phyloP scores from a whole-genome alignment of 53 echinoderm and acorn worm genomes.

The Apostichopus leukothele region DNA sequence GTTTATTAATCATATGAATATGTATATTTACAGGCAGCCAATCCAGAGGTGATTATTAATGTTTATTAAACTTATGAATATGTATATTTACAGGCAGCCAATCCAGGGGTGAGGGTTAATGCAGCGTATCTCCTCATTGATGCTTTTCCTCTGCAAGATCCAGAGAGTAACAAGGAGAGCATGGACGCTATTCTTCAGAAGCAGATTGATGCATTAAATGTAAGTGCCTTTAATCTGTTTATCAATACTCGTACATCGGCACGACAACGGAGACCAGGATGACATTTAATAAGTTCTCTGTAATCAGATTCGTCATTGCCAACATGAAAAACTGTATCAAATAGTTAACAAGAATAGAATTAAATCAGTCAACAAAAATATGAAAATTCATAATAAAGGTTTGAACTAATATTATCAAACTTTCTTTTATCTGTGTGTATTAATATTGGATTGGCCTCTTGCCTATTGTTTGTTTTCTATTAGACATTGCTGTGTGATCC shows the following conservation, averaged over 20 bases:
- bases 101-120: slow-evolving; percentile 86
- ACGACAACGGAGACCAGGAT: neutral
- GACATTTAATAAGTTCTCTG: no score
- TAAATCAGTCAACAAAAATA: no score
- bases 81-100: slow-evolving; percentile 68
- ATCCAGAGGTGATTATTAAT: slow-evolving; percentile 84
- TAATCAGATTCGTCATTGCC: no score
- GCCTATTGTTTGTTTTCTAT: neutral
- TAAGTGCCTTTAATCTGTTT: slow-evolving; percentile 12
- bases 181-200: slow-evolving; percentile 82
- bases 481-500: slow-evolving; percentile 49
- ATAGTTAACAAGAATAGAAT: neutral
- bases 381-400: no score
- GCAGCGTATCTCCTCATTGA: slow-evolving; percentile 84
- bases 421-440: neutral
- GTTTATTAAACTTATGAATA: neutral
- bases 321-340: no score
- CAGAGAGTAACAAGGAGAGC: slow-evolving; percentile 76
- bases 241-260: neutral
- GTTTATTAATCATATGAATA: neutral
- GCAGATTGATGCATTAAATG: slow-evolving; percentile 90
- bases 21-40: slow-evolving; percentile 68
- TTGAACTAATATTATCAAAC: no score
- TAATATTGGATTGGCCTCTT: neutral
- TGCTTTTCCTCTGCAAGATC: slow-evolving; percentile 92